Base-by-base conservation (phyloP, 2,888 invertebrate species). In the Andrena flavipes region DNA sequence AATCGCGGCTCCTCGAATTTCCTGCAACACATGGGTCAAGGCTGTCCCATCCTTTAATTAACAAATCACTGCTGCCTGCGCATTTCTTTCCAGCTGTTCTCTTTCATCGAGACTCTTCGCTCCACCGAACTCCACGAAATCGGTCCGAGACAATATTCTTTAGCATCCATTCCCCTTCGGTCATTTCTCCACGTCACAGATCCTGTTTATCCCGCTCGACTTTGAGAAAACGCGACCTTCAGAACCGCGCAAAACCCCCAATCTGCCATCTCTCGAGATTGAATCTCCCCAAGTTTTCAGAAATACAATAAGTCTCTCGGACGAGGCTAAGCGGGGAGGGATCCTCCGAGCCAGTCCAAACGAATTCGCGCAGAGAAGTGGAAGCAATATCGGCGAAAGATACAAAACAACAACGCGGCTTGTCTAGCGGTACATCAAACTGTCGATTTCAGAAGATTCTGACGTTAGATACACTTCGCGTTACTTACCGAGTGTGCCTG, bases 1-100 rank as follows among this genome's bases (percentile, higher is more conserved):
- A 76, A 69, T 79, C 82, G 71, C 23, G 78, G 76, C 78, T 59
- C 70, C 70, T 64, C 56, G 67, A 82, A 84, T 82, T 84, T 82
- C 73, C 84, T 56, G 49, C 23, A 35, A 73, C 64, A 59, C 67
- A 23, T 35, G 60, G 82, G 84, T 74, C 84, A 84, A 82, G 84
- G 82, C 35, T 67, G 56, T 0, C 33, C 30, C 30, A 13, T 51
- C 33, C 35, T 76, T 71, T 73, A 72, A 76, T 76, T 76, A 59
- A 71, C 20, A 69, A 76, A 71, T 59, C 68, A 7, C 16, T 1
- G 62, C 7, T 2, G 26, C 10, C 51, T 2, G 59, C 6, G n/a
- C 49, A 16, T 33, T 33, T 65, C 23, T 26, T 56, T 35, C 49
- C 26, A 48, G 13, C 23, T 13, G 23, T 10, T n/a, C 16, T n/a